Evolutionary conservation across 2,888 invertebrate genomes (phyloP), one percentile per base, ranked within the genome.

Genomic region (Argyresthia albistria): DNA sequence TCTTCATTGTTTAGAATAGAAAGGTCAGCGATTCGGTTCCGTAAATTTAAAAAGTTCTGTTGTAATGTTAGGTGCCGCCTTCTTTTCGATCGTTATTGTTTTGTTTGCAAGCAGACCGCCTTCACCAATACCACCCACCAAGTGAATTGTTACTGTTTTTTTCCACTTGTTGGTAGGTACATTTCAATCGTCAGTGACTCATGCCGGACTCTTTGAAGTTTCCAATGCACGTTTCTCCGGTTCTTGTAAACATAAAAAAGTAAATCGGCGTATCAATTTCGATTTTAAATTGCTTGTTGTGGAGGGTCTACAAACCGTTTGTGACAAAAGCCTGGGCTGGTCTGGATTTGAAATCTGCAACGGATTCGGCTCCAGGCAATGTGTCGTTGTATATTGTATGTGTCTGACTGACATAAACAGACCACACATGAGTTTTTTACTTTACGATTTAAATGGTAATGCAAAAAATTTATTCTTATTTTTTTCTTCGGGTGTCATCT

Each of bases 61-160:
- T 76, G 75, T 66, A 69, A 62, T 65, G 63, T 67, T 64, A 58
- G 67, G 70, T 64, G 62, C 63, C 75, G 73, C 76, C 75, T 72
- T 60, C 69, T 65, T 75, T 71, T 70, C 65, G 66, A 71, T 75
- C 65, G 70, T 71, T 67, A 65, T 65, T 54, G 59, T 62, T 61
- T 61, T 81, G 82, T 84, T 83, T 82, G 81, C 76, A 79, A 80
- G 80, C 80, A 67, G 66, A 68, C 79, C 80, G 81, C 80, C 80
- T 78, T 11, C 25, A 25, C 15, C 25, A 15, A 3, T 35, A n/a
- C 46, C 46, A 46, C 46, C 46, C 46, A 46, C 46, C 16, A 16
- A 35, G 46, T 9, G n/a, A 46, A 35, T 11, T 48, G 69, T 69
- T 70, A 69, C 70, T 61, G 60, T 73, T 76, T 76, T 76, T 69